Evolutionary conservation across 1,140 invertebrate genomes (phyloP).

Genomic region (Listronotus oregonensis): DNA sequence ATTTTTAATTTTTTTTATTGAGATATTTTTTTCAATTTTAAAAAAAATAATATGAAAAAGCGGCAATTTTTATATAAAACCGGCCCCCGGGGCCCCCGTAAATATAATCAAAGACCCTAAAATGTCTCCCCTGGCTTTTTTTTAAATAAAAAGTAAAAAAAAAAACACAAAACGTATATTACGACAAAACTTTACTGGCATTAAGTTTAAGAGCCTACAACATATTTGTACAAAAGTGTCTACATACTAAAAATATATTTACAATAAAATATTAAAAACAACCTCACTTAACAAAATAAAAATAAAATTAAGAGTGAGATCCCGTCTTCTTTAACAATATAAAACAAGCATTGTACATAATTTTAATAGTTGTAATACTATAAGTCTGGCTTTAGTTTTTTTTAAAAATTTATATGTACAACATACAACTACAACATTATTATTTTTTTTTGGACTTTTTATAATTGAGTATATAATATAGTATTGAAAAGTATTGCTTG

Average conservation of each 20-base stretch:
- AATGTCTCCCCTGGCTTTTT: no score
- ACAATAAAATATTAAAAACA: slow-evolving; percentile 40
- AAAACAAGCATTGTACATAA: not conserved
- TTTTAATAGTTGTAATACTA: slow-evolving; percentile 5
- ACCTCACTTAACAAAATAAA: slow-evolving; percentile 27
- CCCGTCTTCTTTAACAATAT: slow-evolving; percentile 41
- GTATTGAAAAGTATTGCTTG: no score
- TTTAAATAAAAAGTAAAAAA: no score
- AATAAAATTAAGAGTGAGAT: slow-evolving; percentile 38
- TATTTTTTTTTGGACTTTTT: slow-evolving; percentile 2
- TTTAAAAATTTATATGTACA: slow-evolving; percentile 19
- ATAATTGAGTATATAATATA: not conserved
- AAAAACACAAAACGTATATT: slow-evolving; percentile 1
- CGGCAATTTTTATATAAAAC: no score
- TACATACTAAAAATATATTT: slow-evolving; percentile 28
- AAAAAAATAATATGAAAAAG: no score
- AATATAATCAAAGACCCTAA: no score
- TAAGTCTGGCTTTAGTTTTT: slow-evolving; percentile 41
- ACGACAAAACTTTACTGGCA: slow-evolving; percentile 37
- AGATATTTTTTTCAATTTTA: no score
- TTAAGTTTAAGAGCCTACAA: slow-evolving; percentile 28
- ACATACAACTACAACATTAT: slow-evolving; percentile 4
- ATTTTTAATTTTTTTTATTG: no score
- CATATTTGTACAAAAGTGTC: slow-evolving; percentile 20
- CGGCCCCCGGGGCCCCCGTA: no score